Evolutionary conservation across 1,140 invertebrate species (phyloP), one percentile per base, ranked within the genome.

Genomic region (Plutomurus gul): DNA sequence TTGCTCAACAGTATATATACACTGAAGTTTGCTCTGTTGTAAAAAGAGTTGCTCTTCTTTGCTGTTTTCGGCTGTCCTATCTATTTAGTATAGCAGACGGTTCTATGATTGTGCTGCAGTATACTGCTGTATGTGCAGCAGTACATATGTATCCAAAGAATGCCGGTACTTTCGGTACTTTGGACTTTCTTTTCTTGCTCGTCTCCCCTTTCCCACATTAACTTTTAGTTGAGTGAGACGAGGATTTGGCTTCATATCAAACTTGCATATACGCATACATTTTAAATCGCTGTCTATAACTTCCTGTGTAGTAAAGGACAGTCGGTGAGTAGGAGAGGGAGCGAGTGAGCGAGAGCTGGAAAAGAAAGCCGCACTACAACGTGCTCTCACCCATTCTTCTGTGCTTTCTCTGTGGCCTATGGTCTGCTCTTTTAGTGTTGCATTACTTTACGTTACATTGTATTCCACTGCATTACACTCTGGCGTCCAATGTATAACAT

Each of bases 241-340:
- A 65, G 56, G 56, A 65, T 65, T 65, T 65, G 56, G 56, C 56
- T 65, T 16, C 56, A n/a, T 65, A 65, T 65, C 56, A 65, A 65
- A 65, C 25, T n/a, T 65, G 36, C 30, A 65, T 65, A 30, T 30
- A 65, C 56, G 56, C 56, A 65, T 65, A 65, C 30, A 65, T 65
- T 65, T 65, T 65, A 13, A 65, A 65, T 65, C 56, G 11, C n/a
- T n/a, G 30, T 33, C 4, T 5, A 47, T 47, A 16, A n/a, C n/a
- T n/a, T n/a, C n/a, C n/a, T n/a, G n/a, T n/a, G n/a, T n/a, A n/a
- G n/a, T n/a, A n/a, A n/a, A n/a, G n/a, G n/a, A n/a, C n/a, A n/a
- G n/a, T n/a, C n/a, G n/a, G n/a, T n/a, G n/a, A n/a, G n/a, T n/a
- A n/a, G n/a, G n/a, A n/a, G n/a, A n/a, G n/a, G n/a, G n/a, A n/a